Base-by-base conservation (phyloP, 2,113 vertebrate species). In the Mohoua ochrocephala region DNA sequence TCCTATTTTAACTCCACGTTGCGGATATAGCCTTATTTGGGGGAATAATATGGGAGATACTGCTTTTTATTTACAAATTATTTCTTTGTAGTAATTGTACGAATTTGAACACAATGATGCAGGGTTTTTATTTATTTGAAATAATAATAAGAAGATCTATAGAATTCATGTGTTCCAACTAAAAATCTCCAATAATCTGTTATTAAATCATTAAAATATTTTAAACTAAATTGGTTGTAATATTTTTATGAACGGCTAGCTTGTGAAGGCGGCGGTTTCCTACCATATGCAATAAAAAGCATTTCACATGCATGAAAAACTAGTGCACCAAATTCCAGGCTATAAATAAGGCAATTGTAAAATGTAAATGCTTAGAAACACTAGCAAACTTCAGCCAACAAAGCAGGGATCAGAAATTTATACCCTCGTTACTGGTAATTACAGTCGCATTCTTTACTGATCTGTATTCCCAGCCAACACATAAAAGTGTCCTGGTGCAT, bases 381-480 rank as follows among this genome's bases (percentile, higher is more conserved):
- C 83, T 52, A 88, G 93, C 53, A 87, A 89, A 95, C 95, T 95
- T 95, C 84, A 96, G 91, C 67, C 84, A 93, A 84, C 81, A 95
- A 93, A 95, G 90, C 95, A 69, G 59, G 69, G 64, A 69, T 94
- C 75, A 80, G 59, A 96, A 94, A 96, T 97, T 95, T 97, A 97
- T 97, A 88, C 93, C 91, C 94, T 98, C 80, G 49, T 97, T 97
- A 96, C 84, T 88, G 95, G 95, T 95, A 97, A 97, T 96, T 97
- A 95, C 94, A 80, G 70, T 96, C 24, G 26, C 91, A 94, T 96
- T 94, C 83, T 95, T 97, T 90, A 86, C 81, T 89, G 94, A 97
- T 64, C 70, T 33, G 64, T 77, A 79, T 96, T 97, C 88, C 94
- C 95, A 95, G 92, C 86, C 91, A 97, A 74, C 71, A 64, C 84